Conservation (phyloP, 2,113 vertebrate species). For the Alexandromys fortis region DNA sequence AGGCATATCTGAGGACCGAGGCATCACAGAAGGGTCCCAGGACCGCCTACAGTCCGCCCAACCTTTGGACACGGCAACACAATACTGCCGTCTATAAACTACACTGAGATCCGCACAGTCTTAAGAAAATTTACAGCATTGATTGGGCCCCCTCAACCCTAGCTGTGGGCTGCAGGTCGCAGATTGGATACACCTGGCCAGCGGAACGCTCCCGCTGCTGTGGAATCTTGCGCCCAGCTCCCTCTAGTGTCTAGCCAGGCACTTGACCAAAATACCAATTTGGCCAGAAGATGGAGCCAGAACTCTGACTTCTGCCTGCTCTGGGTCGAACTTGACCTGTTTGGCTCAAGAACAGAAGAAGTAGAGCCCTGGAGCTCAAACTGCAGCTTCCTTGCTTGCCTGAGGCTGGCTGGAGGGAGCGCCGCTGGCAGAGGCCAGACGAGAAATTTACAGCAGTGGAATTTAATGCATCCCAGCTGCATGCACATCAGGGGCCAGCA, state of each 20-base stretch:
- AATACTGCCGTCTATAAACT: background rate
- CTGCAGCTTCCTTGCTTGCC: background rate
- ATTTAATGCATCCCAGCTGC: background rate
- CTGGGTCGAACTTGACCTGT: background rate
- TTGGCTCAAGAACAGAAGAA: background rate
- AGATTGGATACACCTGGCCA: background rate
- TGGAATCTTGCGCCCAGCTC: too few species aligned
- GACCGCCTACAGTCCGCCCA: background rate
- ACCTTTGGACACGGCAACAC: background rate
- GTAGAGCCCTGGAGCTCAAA: background rate
- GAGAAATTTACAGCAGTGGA: background rate
- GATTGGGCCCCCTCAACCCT: too few species aligned
- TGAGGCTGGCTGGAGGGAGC: background rate
- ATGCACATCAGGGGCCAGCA: accelerated
- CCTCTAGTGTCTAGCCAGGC: accelerated
- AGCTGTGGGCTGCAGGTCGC: accelerated
- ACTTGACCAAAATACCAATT: accelerated
- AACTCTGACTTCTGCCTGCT: background rate
- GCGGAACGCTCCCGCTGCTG: background rate
- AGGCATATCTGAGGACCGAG: accelerated
- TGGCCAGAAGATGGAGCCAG: background rate
- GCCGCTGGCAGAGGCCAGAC: background rate
- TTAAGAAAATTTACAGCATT: too few species aligned
- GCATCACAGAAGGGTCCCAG: background rate
- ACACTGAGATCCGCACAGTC: background rate